These are phyloP conservation scores for Parapsyche elsis DNA, from an alignment of 1,140 invertebrate genomes.

Conservation along the genomic window DNA sequence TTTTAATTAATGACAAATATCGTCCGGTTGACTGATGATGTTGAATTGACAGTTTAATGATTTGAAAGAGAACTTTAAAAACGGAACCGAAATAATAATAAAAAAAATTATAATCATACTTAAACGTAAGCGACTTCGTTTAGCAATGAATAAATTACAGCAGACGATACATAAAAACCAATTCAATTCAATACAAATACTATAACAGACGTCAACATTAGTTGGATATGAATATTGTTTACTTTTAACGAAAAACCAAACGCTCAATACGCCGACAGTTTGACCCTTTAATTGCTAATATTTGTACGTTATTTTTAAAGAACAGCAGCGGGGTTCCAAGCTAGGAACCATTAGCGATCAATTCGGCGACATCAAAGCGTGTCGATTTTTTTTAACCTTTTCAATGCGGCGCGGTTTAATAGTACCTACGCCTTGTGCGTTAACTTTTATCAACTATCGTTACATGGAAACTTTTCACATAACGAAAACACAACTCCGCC, in stretches of 20 bases:
- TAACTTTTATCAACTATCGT: too few relatives aligned
- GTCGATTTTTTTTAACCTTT: conserved; percentile 11
- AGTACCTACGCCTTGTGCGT: background rate
- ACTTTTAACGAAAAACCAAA: too few relatives aligned
- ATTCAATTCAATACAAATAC: background rate
- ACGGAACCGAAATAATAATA: conserved; percentile 1
- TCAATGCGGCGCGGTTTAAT: background rate
- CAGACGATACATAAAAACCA: background rate
- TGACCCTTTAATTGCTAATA: conserved; percentile 3
- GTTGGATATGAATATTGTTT: too few relatives aligned
- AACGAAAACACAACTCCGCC: too few relatives aligned
- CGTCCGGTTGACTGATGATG: conserved; percentile 42
- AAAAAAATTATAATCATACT: background rate
- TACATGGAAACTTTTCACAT: too few relatives aligned
- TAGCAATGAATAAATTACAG: background rate
- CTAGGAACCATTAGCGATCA: conserved; percentile 44
- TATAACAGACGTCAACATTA: too few relatives aligned
- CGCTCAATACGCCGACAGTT: background rate
- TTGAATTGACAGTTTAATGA: conserved; percentile 47
- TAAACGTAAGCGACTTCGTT: background rate
- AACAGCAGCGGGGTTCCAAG: conserved; percentile 43
- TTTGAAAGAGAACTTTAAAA: conserved; percentile 14
- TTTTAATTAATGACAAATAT: conserved; percentile 50
- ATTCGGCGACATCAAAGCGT: conserved; percentile 50
- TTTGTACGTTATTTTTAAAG: background rate